These are phyloP conservation scores for Onthophagus sagittarius DNA, from an alignment of 2,888 invertebrate species.

Conservation along the genomic window DNA sequence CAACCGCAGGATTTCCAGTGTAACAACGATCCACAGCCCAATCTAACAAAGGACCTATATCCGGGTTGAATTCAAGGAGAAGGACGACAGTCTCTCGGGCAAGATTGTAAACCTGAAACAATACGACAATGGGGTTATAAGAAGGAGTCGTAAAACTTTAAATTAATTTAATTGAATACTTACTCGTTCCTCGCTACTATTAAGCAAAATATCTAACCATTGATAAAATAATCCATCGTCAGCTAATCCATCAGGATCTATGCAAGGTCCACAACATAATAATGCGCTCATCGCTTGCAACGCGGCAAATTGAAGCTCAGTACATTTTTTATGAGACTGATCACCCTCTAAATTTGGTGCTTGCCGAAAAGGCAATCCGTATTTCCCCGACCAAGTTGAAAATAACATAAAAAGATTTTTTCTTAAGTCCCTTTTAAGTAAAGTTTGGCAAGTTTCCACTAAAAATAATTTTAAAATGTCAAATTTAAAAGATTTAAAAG, in stretches of 20 bases:
- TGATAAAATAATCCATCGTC: conserved; percentile 92
- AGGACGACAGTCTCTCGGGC: conserved; percentile 92
- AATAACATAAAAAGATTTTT: conserved; percentile 87
- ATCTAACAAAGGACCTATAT: conserved; percentile 85
- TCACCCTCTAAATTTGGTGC: conserved; percentile 29
- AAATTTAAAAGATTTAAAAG: conserved; percentile 15
- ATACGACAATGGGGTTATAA: conserved; percentile 19
- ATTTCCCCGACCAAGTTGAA: conserved; percentile 90
- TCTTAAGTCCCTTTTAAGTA: conserved; percentile 83
- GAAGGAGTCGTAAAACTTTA: too few species aligned
- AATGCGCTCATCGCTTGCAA: conserved; percentile 91
- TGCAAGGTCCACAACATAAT: conserved; percentile 93
- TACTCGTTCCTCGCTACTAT: conserved; percentile 83
- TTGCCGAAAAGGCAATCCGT: conserved; percentile 63
- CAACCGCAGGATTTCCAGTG: conserved; percentile 84
- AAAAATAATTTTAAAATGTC: conserved; percentile 30
- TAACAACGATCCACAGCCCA: conserved; percentile 99
- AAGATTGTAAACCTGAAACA: conserved; percentile 75
- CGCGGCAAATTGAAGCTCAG: conserved; percentile 52
- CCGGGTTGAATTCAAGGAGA: conserved; percentile 91
- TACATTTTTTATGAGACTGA: conserved; percentile 40
- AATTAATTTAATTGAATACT: conserved; percentile 18
- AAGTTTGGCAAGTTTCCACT: conserved; percentile 84
- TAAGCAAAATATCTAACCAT: conserved; percentile 89
- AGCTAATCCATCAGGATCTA: conserved; percentile 76